Percentiles rank a stretch among this genome's conserved stretches.
Conservation (phyloP, 2,113 vertebrate species). For the Cinclus mexicanus region DNA sequence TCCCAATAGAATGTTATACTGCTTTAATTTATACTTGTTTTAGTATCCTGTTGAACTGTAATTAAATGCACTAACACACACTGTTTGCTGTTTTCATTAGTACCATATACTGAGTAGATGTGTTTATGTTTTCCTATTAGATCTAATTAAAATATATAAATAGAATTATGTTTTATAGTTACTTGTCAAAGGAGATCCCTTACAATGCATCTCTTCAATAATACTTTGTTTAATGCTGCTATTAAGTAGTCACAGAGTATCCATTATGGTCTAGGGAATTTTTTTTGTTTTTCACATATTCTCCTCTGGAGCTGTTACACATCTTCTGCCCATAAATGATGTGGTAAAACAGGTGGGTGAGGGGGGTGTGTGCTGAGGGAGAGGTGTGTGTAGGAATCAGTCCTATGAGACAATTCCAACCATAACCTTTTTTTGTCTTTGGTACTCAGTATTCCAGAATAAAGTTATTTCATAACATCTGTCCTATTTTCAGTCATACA, state of each 20-base stretch:
- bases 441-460: background rate
- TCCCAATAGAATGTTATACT: background rate
- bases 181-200: constrained; percentile 1
- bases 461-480: background rate
- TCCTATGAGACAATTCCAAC: background rate
- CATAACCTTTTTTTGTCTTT: background rate
- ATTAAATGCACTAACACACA: constrained; percentile 2
- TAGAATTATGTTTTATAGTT: constrained; percentile 13
- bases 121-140: constrained; percentile 29
- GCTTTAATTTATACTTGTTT: constrained; percentile 5
- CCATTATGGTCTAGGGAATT: background rate
- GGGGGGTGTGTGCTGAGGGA: background rate
- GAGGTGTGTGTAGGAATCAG: background rate
- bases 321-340: background rate
- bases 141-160: constrained; percentile 42
- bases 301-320: background rate
- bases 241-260: background rate
- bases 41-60: background rate
- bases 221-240: background rate
- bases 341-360: background rate
- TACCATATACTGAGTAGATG: background rate
- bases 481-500: background rate
- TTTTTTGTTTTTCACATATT: background rate
- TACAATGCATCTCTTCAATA: background rate
- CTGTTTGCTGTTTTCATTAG: background rate